phyloP scores from a whole-genome alignment of 2,888 invertebrate genomes.

The Drosophila melanosoma region DNA sequence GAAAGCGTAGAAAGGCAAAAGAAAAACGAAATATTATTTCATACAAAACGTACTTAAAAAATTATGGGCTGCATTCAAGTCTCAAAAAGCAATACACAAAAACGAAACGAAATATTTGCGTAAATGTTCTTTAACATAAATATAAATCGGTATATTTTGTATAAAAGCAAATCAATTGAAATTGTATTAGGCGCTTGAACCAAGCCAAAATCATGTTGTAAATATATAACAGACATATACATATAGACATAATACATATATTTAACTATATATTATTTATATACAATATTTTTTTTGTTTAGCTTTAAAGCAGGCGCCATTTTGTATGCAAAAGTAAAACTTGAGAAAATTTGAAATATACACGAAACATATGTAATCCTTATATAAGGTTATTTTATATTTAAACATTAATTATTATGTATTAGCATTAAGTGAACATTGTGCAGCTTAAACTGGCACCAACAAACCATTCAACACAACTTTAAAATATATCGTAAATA shows the following conservation, averaged over 20 bases:
- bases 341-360: conserved; percentile 38
- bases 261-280: conserved; percentile 13
- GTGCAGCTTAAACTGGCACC: background rate
- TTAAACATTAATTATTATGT: conserved; percentile 24
- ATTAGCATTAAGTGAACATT: conserved; percentile 10
- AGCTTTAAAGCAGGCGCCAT: conserved; percentile 70
- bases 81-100: conserved; percentile 32
- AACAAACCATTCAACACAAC: conserved; percentile 19
- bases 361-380: conserved; percentile 16
- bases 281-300: conserved; percentile 37
- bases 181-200: conserved; percentile 28
- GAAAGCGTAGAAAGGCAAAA: conserved; percentile 2
- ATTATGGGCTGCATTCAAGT: conserved; percentile 18
- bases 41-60: conserved; percentile 10
- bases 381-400: conserved; percentile 27
- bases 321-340: conserved; percentile 66
- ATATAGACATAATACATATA: conserved; percentile 17
- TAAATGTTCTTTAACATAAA: conserved; percentile 22
- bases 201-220: conserved; percentile 48
- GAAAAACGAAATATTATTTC: conserved; percentile 23
- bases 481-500: conserved; percentile 19
- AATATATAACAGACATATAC: conserved; percentile 38
- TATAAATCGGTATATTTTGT: conserved; percentile 32
- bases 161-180: conserved; percentile 25
- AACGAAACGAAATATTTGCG: conserved; percentile 11